Conservation (phyloP, 2,888 invertebrate genomes). For the Ariolimax columbianus region DNA sequence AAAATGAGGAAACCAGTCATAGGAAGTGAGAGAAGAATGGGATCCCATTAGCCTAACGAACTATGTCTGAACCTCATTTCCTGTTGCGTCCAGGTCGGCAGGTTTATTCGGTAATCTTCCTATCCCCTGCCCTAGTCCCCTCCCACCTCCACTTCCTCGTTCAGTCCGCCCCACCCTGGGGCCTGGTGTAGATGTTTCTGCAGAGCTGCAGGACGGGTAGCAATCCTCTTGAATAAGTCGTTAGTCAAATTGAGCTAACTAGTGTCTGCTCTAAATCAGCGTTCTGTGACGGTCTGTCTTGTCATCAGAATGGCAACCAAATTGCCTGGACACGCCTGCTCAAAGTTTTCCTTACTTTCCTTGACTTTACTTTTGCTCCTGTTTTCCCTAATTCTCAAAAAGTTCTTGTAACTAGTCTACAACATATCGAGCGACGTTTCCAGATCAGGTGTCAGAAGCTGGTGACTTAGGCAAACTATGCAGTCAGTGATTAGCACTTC, state of each 20-base stretch:
- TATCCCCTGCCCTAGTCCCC: neutral
- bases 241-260: neutral
- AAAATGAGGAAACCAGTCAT: neutral
- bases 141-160: neutral
- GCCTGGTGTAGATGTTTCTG: neutral
- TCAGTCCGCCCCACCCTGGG: neutral
- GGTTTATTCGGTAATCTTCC: neutral
- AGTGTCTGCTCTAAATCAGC: neutral
- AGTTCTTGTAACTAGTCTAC: too few species aligned
- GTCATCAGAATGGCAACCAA: neutral
- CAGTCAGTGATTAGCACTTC: too few species aligned
- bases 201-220: neutral
- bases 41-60: neutral
- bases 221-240: neutral
- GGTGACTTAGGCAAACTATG: too few species aligned
- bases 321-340: neutral
- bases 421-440: too few species aligned
- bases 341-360: too few species aligned
- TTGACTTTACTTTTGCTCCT: too few species aligned
- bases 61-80: neutral
- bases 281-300: neutral
- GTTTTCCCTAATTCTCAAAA: too few species aligned
- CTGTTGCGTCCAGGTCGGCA: slow-evolving; percentile 10
- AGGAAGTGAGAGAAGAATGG: neutral
- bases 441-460: too few species aligned